Base-by-base conservation (phyloP, 1,140 invertebrate genomes). In the Cecropterus lyciades region DNA sequence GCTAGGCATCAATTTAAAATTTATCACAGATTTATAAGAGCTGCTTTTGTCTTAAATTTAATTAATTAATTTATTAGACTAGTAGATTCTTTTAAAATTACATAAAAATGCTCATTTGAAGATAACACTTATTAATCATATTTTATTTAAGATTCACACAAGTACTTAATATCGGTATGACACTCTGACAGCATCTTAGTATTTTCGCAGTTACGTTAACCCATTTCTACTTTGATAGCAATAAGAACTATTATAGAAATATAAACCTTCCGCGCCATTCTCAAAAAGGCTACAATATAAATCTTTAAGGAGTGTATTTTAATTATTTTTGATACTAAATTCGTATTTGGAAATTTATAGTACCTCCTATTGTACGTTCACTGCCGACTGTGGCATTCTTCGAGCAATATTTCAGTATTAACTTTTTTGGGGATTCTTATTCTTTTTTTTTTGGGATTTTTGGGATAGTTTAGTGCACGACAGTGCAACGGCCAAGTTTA, bases 311-410 rank as follows among this genome's bases (percentile, higher is more conserved):
- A 48, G 48, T 48, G 55, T 76, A 75, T 69, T 75, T 60, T 37
- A 72, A 68, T 80, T 78, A 78, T 80, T 80, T 78, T 80, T 80
- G 75, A 80, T 80, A 80, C 75, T 77, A 75, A 75, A 75, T 75
- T 77, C 59, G 62, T 77, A 74, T 75, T 73, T 67, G 59, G 55
- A 74, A 72, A 72, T 57, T 77, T 67, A 72, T 68, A 70, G 64
- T 45, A 65, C 63, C 75, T 52, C 64, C 73, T 72, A 62, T 72
- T 69, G 53, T 71, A 67, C 64, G 60, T 73, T 76, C 70, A 75
- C 77, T 77, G 74, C 72, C 74, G 70, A 66, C 57, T 33, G 20
- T 27, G 24, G 14, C 17, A 7, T 15, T 20, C 15, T 16, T 33
- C 14, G 24, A 48, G 43, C 43, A 46, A 48, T 45, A 27, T 48